Percentiles rank a stretch among this genome's conserved stretches.
Conservation (phyloP, 2,888 invertebrate genomes). For the Xestobium rufovillosum region DNA sequence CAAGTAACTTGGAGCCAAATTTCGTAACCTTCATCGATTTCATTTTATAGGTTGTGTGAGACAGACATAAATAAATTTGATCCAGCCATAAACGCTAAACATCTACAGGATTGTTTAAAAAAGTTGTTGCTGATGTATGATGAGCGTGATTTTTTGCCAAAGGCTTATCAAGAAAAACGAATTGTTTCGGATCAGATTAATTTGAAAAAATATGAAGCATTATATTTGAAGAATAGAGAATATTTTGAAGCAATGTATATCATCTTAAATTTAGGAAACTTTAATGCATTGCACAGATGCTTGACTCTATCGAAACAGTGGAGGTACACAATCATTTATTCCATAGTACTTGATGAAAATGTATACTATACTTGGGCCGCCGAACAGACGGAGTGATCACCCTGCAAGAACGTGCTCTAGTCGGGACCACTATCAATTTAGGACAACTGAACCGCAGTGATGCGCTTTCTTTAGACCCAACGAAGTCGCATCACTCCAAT, state of each 20-base stretch:
- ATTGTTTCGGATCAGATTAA: background rate
- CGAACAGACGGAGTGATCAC: too few species aligned
- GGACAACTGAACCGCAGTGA: too few species aligned
- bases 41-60: conserved; percentile 42
- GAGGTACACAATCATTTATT: conserved; percentile 39
- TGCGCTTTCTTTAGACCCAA: too few species aligned
- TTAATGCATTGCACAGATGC: conserved; percentile 49
- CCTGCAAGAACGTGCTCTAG: too few species aligned
- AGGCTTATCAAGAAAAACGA: conserved; percentile 9
- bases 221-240: conserved; percentile 38
- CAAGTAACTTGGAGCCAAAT: background rate
- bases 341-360: too few species aligned
- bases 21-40: conserved; percentile 1
- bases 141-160: conserved; percentile 34
- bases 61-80: conserved; percentile 53
- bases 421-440: too few species aligned
- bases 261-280: conserved; percentile 56
- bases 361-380: too few species aligned
- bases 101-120: conserved; percentile 65
- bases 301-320: conserved; percentile 42
- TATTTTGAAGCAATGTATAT: conserved; percentile 63
- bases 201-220: conserved; percentile 20
- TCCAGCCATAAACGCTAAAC: conserved; percentile 60
- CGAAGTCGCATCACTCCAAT: too few species aligned
- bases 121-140: conserved; percentile 55